Evolutionary conservation across 1,140 invertebrate species (phyloP).

Genomic region (Temnothorax curvispinosus): DNA sequence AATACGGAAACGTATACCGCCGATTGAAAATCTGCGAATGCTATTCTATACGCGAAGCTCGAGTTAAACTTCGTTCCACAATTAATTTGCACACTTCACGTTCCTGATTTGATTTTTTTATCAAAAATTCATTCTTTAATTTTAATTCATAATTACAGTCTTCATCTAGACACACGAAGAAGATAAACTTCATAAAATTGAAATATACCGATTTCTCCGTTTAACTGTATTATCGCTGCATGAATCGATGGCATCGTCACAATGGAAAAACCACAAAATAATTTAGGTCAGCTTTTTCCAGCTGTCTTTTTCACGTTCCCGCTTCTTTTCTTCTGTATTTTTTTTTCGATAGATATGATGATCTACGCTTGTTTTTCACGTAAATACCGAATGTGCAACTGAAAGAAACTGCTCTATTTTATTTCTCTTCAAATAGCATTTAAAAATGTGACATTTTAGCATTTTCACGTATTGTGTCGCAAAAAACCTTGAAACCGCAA

Average conservation of each 20-base stretch:
- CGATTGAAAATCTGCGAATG: slow-evolving; percentile 13
- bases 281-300: slow-evolving; percentile 23
- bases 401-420: not conserved
- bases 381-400: not conserved
- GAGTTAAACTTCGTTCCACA: not conserved
- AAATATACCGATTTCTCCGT: not conserved
- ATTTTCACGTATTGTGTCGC: not conserved
- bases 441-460: not conserved
- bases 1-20: slow-evolving; percentile 11
- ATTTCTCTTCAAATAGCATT: not conserved
- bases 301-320: not conserved
- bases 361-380: not conserved
- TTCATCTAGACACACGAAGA: not conserved
- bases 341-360: not conserved
- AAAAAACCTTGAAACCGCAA: not conserved
- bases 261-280: not conserved
- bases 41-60: not conserved
- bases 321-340: not conserved
- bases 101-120: not conserved
- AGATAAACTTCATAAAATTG: not conserved
- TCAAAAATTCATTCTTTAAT: not conserved
- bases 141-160: not conserved
- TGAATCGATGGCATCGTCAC: not conserved
- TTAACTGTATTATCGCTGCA: slow-evolving; percentile 4
- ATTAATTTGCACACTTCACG: not conserved